Base-by-base conservation (phyloP, 2,113 vertebrate species). In the Gasterosteus aculeatus region DNA sequence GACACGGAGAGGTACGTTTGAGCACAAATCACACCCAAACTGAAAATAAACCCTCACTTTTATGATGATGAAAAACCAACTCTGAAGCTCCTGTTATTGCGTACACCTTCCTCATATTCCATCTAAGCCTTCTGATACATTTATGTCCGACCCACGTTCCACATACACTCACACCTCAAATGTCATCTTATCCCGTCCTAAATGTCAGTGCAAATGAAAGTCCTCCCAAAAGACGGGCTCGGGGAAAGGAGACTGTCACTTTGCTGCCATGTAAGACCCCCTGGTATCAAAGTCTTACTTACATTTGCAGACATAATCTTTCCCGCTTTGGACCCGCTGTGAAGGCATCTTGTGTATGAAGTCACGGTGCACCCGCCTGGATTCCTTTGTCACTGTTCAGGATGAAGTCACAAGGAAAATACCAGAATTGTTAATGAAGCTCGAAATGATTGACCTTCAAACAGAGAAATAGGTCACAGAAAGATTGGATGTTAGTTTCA, bases 131-230 rank as follows among this genome's bases (percentile, higher is more conserved):
- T 57, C 74, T 74, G 57, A 73, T 72, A 62, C 75, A 68, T 77
- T 84, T 63, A 58, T 82, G 58, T 86, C 69, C 77, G 75, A 74
- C 62, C 65, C 59, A 47, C 7, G 8, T 81, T 69, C 44, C 73
- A 69, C 76, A 63, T 72, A 53, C 41, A 14, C 66, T 86, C 83
- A 72, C 58, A 72, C 70, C 76, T 82, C 73, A 92, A 92, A 92
- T 92, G 88, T 70, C 89, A 92, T 44, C 76, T 49, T 67, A 76
- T 86, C 88, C 77, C 83, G 75, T 86, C 83, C 72, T 84, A 92
- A 92, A 92, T 91, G 89, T 89, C 90, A 92, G 69, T 41, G 60
- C 61, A 82, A 67, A 82, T 85, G 78, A 88, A 87, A 87, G 73
- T 67, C 62, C 66, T 63, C 68, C 77, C 38, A 72, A 83, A 81